A percentile compares a stretch with the other conserved stretches of the same genome.
Evolutionary conservation across 2,797 vertebrate genomes (phyloP).

Genomic region (Tiaroga cobitis): DNA sequence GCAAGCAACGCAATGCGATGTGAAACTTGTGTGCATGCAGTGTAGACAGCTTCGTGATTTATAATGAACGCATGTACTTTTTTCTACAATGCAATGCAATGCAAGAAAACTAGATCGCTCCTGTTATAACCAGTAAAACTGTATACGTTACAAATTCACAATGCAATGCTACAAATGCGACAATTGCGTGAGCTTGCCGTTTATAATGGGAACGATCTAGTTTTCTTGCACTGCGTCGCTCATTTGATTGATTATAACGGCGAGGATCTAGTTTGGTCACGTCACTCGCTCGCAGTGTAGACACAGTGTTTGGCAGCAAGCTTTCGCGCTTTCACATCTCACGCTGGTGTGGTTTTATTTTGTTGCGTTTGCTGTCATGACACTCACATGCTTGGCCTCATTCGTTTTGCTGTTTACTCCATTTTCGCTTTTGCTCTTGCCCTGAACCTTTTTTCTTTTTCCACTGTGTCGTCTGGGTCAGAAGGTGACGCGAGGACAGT

Average conservation of each 20-base stretch:
- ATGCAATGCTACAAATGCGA: not conserved
- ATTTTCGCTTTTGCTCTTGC: conserved; percentile 30
- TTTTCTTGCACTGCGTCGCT: not conserved
- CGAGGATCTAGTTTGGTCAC: not conserved
- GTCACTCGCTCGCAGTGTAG: not conserved
- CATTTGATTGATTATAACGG: not conserved
- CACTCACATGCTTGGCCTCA: conserved; percentile 36
- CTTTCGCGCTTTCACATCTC: conserved; percentile 5
- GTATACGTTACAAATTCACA: not conserved
- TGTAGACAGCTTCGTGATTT: not conserved
- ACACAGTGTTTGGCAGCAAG: not conserved
- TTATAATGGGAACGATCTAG: not conserved
- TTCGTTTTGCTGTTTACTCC: conserved; percentile 37
- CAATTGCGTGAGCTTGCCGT: not conserved
- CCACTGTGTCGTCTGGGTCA: conserved; percentile 15
- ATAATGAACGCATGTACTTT: not conserved
- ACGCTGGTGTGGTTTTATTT: conserved; percentile 30
- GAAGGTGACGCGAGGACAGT: conserved; percentile 31
- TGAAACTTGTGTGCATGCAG: not conserved
- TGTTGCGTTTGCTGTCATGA: conserved; percentile 28
- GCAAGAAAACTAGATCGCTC: not conserved
- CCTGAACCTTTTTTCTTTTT: conserved; percentile 15
- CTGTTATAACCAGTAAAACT: not conserved
- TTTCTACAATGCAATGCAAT: not conserved
- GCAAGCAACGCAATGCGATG: too few relatives aligned